phyloP scores from a whole-genome alignment of 2,888 invertebrate genomes.

The Phyllotreta cruciferae region DNA sequence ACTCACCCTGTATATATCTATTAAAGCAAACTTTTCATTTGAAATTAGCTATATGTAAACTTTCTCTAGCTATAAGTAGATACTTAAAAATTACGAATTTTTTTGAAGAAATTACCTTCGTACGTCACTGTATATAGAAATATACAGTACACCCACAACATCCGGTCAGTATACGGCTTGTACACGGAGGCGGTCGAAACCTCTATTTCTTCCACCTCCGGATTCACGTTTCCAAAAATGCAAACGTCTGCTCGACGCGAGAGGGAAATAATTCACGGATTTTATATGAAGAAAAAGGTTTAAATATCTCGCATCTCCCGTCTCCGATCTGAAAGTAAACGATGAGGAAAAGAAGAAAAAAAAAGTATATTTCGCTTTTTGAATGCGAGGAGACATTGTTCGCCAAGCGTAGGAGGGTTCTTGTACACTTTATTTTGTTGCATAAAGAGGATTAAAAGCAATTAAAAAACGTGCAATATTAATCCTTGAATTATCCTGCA shows the following conservation, averaged over 20 bases:
- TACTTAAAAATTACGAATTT: no score
- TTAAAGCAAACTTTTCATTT: no score
- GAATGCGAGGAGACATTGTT: no score
- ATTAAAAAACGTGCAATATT: no score
- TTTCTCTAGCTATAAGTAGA: no score
- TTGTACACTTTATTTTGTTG: no score
- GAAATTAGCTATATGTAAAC: no score
- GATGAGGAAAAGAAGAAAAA: no score
- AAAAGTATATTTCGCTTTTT: constrained; percentile 1
- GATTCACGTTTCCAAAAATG: constrained; percentile 40
- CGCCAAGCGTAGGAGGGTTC: no score
- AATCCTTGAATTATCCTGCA: no score
- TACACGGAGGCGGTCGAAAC: constrained; percentile 32
- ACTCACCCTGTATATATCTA: no score
- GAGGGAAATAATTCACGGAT: constrained; percentile 39
- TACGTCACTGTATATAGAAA: constrained; percentile 32
- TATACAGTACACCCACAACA: constrained; percentile 37
- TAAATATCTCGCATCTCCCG: constrained; percentile 34
- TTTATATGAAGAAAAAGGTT: constrained; percentile 37
- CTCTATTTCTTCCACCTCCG: constrained; percentile 37
- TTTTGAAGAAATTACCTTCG: neutral
- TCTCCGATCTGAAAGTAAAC: constrained; percentile 3
- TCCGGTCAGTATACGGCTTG: constrained; percentile 32
- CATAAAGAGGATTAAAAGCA: no score
- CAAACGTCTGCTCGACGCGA: constrained; percentile 38